Evolutionary conservation across 2,888 invertebrate species (phyloP), one percentile per base, ranked within the genome.

Genomic region (Cephus sareptanus): DNA sequence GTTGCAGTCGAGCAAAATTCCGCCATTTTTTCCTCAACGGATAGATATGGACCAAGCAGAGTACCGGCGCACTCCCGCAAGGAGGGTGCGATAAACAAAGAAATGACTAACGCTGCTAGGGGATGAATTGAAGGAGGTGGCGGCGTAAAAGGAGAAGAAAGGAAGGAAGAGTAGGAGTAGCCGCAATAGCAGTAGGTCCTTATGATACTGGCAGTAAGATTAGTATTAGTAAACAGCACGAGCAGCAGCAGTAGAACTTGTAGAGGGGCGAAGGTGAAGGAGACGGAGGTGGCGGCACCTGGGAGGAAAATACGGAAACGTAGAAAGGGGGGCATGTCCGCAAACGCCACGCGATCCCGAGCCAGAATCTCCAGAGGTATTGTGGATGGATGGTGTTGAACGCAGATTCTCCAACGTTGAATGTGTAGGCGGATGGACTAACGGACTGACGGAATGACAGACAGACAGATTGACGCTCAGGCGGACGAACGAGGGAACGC

Each of bases 341-440:
- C 33, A 23, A 23, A 74, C 74, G 74, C 74, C 34, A 74, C 35
- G n/a, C n/a, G 74, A 77, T 40, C 76, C 68, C 15, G 34, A 37
- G 75, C 34, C 74, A 37, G 75, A 75, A 69, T 34, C 34, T 34
- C 34, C 35, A 4, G 75, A 34, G 76, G 80, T 74, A 74, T 69
- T 69, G 56, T 75, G 76, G 69, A 77, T 34, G 75, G 76, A 73
- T 40, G 73, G 75, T 35, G 56, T 75, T 76, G 83, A 81, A 83
- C 80, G 83, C 77, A 76, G 83, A 84, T 83, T 81, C 80, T 77
- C 79, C 81, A 79, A 82, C 83, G 23, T 56, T 23, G 40, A 56
- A 40, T 15, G 40, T 15, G 82, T 80, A 79, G 81, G 81, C 77
- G 77, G 80, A 79, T 73, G 79, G 76, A 75, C 76, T 73, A 80